Evolutionary conservation across 2,888 invertebrate species (phyloP), one percentile per base, ranked within the genome.

Genomic region (Drosophila buzzatii): DNA sequence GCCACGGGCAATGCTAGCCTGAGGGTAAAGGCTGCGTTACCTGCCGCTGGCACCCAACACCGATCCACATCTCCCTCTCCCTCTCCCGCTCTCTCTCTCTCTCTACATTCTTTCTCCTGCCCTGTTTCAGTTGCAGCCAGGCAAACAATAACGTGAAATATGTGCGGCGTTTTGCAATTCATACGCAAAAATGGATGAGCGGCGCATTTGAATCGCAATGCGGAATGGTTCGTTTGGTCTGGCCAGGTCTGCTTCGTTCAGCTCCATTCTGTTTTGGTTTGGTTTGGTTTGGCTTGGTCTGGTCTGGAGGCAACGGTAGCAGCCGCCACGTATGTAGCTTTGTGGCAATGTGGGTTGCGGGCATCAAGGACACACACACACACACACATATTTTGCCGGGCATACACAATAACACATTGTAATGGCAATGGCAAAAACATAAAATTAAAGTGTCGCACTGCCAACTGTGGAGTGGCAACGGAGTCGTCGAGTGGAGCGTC

Each of bases 151-250:
- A 85, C 85, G 87, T 89, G 87, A 89, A 87, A 89, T 87, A 87
- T 87, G 86, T 88, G 89, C 84, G 86, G 86, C 86, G 86, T 86
- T 85, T 86, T 88, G 89, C 89, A 88, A 85, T 85, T 85, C 85
- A 88, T 85, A 85, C 88, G 85, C 84, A 83, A 88, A 85, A 85
- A 88, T 81, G 85, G 81, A 79, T 85, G 85, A 85, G 87, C 87
- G 85, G 80, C 87, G 52, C 70, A 80, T 77, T 79, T 83, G 70
- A 81, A 81, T 78, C 81, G 81, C 69, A 68, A 79, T 79, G 76
- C 66, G 70, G 65, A 35, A 45, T 73, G 64, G 56, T 35, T 66
- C 33, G 66, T 33, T 44, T 44, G 42, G 37, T 18, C n/a, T 39
- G 37, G 16, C 14, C 37, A 16, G 53, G 37, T 37, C 53, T n/a